Evolutionary conservation across 1,140 invertebrate genomes (phyloP).

Genomic region (Saccostrea glomerata): DNA sequence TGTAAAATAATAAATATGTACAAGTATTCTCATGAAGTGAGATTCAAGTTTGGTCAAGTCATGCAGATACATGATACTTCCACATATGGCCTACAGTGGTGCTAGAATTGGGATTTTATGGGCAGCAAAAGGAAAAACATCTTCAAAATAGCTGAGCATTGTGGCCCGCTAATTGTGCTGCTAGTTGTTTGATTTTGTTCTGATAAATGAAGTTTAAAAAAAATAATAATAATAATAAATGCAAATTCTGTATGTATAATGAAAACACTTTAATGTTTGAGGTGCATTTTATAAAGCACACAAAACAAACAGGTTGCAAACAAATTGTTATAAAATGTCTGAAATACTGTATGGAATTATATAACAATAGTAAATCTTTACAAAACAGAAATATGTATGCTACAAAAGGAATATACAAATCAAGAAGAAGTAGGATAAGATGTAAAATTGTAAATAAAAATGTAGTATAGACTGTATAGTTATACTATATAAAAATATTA

Average conservation of each 20-base stretch:
- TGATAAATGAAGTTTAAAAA: too few relatives aligned
- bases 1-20: too few relatives aligned
- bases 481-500: neutral
- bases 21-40: too few relatives aligned
- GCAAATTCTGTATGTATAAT: neutral
- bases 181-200: too few relatives aligned
- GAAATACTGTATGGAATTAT: slow-evolving; percentile 13
- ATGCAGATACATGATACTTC: too few relatives aligned
- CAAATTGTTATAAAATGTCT: neutral
- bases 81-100: too few relatives aligned
- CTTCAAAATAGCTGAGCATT: too few relatives aligned
- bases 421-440: neutral
- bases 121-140: too few relatives aligned
- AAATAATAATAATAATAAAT: too few relatives aligned
- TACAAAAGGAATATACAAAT: neutral
- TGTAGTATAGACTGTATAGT: neutral
- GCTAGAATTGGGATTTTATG: too few relatives aligned
- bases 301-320: neutral
- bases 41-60: too few relatives aligned
- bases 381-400: neutral
- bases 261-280: slow-evolving; percentile 21
- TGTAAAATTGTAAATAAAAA: neutral
- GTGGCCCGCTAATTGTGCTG: too few relatives aligned
- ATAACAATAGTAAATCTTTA: slow-evolving; percentile 1
- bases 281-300: slow-evolving; percentile 15